phyloP scores from a whole-genome alignment of 1,140 invertebrate genomes.

The Trichoplusia ni region DNA sequence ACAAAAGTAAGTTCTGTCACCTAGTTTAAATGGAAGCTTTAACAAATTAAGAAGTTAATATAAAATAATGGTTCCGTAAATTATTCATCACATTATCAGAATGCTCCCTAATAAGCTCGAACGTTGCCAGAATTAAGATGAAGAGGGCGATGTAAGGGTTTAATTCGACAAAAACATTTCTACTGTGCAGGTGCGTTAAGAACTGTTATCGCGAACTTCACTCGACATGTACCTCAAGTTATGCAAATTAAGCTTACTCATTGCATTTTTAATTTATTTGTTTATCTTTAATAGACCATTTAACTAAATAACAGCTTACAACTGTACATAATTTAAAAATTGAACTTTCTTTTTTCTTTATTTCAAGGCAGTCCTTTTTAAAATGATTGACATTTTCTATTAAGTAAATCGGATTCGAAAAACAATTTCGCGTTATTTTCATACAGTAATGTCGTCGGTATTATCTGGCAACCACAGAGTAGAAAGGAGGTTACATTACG shows the following conservation, averaged over 20 bases:
- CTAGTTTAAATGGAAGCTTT: constrained; percentile 7
- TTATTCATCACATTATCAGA: constrained; percentile 23
- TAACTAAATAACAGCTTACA: too few relatives aligned
- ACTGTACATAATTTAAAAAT: too few relatives aligned
- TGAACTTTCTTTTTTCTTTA: too few relatives aligned
- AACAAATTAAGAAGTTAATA: constrained; percentile 24
- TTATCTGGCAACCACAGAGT: too few relatives aligned
- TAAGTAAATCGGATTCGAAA: too few relatives aligned
- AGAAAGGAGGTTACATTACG: too few relatives aligned
- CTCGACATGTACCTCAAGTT: neutral
- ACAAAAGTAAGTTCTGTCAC: constrained; percentile 6
- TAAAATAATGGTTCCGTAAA: constrained; percentile 21
- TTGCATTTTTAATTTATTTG: neutral
- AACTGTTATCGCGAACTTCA: constrained; percentile 6
- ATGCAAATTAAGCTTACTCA: constrained; percentile 2
- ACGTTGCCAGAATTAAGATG: constrained; percentile 20
- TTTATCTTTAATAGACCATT: too few relatives aligned
- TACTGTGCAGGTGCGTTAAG: constrained; percentile 9
- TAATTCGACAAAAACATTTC: constrained; percentile 21
- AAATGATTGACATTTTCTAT: too few relatives aligned
- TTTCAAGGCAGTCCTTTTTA: too few relatives aligned
- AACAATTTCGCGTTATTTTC: too few relatives aligned
- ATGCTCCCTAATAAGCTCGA: constrained; percentile 17
- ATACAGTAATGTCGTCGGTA: too few relatives aligned
- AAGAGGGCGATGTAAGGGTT: constrained; percentile 5